Percentiles rank a stretch among this genome's conserved stretches.
Conservation (phyloP, 1,140 invertebrate species). For the Sitophilus oryzae region DNA sequence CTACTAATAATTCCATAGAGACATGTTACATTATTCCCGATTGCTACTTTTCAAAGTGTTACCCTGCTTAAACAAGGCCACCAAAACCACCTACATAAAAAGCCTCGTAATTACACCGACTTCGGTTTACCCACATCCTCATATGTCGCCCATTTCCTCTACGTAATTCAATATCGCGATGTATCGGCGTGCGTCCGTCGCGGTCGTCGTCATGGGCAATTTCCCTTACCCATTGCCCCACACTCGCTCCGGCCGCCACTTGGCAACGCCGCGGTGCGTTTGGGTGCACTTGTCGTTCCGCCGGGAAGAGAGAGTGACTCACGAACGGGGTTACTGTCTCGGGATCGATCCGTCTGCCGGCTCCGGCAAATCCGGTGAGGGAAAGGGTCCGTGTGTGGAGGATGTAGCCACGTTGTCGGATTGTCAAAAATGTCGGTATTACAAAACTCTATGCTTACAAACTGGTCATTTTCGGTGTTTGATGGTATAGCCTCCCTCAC, state of each 20-base stretch:
- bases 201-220: neutral
- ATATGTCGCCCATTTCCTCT: too few relatives aligned
- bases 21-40: too few relatives aligned
- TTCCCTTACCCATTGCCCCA: neutral
- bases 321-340: conserved; percentile 5
- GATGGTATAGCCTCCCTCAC: too few relatives aligned
- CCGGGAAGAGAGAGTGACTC: conserved; percentile 1
- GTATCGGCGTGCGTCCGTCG: too few relatives aligned
- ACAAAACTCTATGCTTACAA: too few relatives aligned
- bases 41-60: too few relatives aligned
- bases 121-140: neutral
- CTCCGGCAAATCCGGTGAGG: neutral
- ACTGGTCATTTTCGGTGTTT: too few relatives aligned
- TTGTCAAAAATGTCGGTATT: too few relatives aligned
- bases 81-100: neutral
- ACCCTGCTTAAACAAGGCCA: neutral
- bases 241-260: neutral
- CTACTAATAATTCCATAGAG: too few relatives aligned
- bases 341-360: conserved; percentile 3
- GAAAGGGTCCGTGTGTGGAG: neutral
- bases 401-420: neutral
- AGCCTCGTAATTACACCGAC: too few relatives aligned
- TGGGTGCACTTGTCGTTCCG: neutral
- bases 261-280: neutral
- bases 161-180: too few relatives aligned